phyloP scores from a whole-genome alignment of 1,140 invertebrate species.

The Polypedilum pembai region DNA sequence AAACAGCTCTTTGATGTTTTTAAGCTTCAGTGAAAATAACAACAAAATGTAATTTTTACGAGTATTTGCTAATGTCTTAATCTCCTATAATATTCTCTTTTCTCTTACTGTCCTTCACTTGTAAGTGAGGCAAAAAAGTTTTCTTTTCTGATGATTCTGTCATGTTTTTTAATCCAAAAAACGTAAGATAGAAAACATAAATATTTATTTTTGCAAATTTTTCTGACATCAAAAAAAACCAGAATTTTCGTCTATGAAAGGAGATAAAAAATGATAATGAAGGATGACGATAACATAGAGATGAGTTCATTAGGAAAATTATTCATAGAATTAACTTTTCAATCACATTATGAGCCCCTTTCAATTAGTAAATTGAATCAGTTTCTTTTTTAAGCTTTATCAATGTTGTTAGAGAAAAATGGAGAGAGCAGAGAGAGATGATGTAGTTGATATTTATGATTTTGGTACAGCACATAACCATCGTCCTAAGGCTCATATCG shows the following conservation, averaged over 20 bases:
- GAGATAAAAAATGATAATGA: conserved; percentile 3
- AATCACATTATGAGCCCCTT: conserved; percentile 4
- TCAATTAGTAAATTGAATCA: conserved; percentile 19
- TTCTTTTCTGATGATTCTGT: too few species aligned
- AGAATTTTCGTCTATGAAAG: not conserved
- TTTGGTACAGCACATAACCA: not conserved
- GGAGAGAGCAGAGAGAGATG: not conserved
- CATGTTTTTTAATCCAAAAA: too few species aligned
- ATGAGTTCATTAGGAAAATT: conserved; percentile 6
- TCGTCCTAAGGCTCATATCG: not conserved
- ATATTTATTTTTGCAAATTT: not conserved
- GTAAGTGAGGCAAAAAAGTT: too few species aligned
- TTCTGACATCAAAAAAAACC: not conserved
- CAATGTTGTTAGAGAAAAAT: not conserved
- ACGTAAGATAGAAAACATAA: too few species aligned
- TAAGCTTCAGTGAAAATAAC: not conserved
- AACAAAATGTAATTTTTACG: not conserved
- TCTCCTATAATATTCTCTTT: not conserved
- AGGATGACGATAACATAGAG: not conserved
- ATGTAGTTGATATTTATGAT: not conserved
- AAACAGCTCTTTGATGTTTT: not conserved
- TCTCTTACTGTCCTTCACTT: too few species aligned
- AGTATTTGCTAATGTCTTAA: conserved; percentile 19
- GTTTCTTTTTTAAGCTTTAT: not conserved
- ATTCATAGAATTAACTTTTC: conserved; percentile 10